These are phyloP conservation scores for Falco biarmicus DNA, from an alignment of 2,797 vertebrate species.

Conservation along the genomic window DNA sequence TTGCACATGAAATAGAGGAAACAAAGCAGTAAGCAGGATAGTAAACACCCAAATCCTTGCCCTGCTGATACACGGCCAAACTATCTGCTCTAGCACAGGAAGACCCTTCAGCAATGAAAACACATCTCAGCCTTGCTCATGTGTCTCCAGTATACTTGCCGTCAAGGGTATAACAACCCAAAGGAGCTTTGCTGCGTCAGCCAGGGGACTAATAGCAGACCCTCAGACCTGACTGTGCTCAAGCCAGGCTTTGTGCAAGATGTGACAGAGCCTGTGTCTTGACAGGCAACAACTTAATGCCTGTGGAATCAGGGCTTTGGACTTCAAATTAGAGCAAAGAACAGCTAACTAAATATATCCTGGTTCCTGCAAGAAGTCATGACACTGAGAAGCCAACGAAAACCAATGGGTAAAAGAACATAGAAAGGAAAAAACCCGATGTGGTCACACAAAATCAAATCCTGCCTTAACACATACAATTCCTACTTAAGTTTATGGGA, in stretches of 20 bases:
- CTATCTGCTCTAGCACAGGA: not conserved
- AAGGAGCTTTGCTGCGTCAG: not conserved
- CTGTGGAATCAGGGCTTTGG: not conserved
- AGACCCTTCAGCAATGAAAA: not conserved
- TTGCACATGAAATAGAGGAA: conserved; percentile 8
- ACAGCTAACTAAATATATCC: not conserved
- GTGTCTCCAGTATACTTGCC: not conserved
- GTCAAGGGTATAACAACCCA: not conserved
- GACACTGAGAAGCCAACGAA: not conserved
- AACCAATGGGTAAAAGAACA: not conserved
- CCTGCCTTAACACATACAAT: not conserved
- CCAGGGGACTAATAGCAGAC: not conserved
- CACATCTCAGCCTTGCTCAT: not conserved
- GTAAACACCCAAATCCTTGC: not conserved
- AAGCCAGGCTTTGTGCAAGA: not conserved
- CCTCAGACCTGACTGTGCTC: not conserved
- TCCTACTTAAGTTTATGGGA: not conserved
- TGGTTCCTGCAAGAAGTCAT: not conserved
- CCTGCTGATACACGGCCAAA: not conserved
- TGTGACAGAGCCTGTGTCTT: not conserved
- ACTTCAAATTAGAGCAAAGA: not conserved
- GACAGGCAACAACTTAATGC: not conserved
- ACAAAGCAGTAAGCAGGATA: not conserved
- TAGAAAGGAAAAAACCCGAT: not conserved
- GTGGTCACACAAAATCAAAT: not conserved